Evolutionary conservation across 1,140 invertebrate genomes (phyloP), one percentile per base, ranked within the genome.

Genomic region (Panonychus citri): DNA sequence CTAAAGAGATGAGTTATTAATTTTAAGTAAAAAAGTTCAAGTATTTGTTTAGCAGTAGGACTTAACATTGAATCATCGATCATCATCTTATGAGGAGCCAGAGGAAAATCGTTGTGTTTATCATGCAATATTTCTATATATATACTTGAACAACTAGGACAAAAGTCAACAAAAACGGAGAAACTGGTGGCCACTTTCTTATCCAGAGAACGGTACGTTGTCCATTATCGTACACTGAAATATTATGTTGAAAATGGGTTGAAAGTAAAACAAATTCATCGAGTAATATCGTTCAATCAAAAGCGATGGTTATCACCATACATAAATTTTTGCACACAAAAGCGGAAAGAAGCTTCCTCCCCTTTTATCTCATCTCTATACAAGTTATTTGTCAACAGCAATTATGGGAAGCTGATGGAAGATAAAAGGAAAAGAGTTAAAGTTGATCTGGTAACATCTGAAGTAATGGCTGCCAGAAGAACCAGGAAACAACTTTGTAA

Each of bases 201-300:
- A 1, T 51, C 42, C 56, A 53, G 57, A 34, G 59, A 61, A 57
- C 70, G 69, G 28, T 75, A 74, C 66, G 61, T 70, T 42, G 66
- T 75, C 30, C 74, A 75, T 64, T 73, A 73, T 64, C 55, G 61
- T 57, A 71, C 68, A 63, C 66, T 75, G 34, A 64, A 74, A 66
- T 70, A 72, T 63, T 71, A 66, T 60, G n/a, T 74, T 26, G 51
- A 66, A 53, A 24, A 66, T 55, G 74, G 73, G 30, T 43, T 76
- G 30, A 65, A 64, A 60, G 52, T 75, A 51, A 68, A 58, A 50
- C 72, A 73, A 67, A 66, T 76, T 39, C 66, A 76, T 67, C 62
- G 68, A 64, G 64, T 74, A 34, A 57, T 71, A 53, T 61, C 61
- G 58, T 70, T 77, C 64, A 64, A 70, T 30, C 73, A 77, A 70